These are phyloP conservation scores for Microctenopoma lineatum DNA, from an alignment of 2,797 vertebrate genomes.

Conservation along the genomic window DNA sequence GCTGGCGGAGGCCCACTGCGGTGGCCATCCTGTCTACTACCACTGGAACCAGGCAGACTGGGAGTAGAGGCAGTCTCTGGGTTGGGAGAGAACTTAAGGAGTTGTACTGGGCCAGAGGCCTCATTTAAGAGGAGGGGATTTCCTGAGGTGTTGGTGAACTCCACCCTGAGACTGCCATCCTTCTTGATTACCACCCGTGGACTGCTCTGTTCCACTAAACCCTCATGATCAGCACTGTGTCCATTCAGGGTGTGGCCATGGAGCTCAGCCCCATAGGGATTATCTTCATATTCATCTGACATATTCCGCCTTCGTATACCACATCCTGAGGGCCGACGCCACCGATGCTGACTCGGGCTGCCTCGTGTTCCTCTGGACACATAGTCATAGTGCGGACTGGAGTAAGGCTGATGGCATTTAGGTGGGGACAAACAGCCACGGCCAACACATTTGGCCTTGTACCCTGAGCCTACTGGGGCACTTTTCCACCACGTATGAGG, in stretches of 20 bases:
- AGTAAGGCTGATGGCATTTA: constrained; percentile 88
- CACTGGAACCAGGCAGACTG: constrained; percentile 77
- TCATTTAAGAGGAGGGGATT: constrained; percentile 78
- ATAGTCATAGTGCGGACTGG: constrained; percentile 83
- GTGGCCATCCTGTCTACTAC: constrained; percentile 73
- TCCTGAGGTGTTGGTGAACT: constrained; percentile 89
- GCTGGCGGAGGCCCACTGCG: constrained; percentile 71
- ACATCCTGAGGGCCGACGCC: constrained; percentile 66
- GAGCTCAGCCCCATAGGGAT: constrained; percentile 79
- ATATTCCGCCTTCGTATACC: constrained; percentile 75
- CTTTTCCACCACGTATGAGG: constrained; percentile 87
- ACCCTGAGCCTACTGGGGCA: constrained; percentile 77
- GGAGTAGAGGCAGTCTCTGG: constrained; percentile 82
- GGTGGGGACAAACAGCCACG: constrained; percentile 91
- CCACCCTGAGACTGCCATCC: constrained; percentile 91
- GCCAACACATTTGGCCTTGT: constrained; percentile 89
- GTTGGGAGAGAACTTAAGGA: constrained; percentile 92
- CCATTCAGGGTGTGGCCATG: constrained; percentile 83
- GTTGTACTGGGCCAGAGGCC: constrained; percentile 88
- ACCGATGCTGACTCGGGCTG: constrained; percentile 60
- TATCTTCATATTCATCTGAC: constrained; percentile 81
- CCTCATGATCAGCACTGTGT: constrained; percentile 72
- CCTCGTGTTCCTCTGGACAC: constrained; percentile 80
- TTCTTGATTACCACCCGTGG: constrained; percentile 94
- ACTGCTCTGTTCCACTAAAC: constrained; percentile 86